Conservation (phyloP, 2,113 vertebrate genomes). For the Charina bottae region DNA sequence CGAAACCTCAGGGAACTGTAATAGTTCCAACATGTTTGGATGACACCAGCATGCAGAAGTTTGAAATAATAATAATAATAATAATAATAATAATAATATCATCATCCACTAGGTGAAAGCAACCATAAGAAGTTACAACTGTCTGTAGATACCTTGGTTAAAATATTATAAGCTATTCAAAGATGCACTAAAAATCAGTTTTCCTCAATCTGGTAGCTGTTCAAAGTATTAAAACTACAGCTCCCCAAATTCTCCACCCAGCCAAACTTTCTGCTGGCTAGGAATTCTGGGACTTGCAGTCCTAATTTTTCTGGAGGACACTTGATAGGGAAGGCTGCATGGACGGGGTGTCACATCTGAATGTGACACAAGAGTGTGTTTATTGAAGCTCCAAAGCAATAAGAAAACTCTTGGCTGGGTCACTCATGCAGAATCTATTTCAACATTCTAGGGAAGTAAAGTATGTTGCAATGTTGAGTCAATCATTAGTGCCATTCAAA, state of each 20-base stretch:
- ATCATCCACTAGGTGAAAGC: not conserved
- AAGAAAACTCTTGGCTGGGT: not conserved
- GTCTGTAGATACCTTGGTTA: not conserved
- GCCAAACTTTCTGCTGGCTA: not conserved
- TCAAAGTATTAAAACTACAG: not conserved
- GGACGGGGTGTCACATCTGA: not conserved
- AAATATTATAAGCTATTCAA: not conserved
- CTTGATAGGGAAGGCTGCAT: not conserved
- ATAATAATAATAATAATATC: not conserved
- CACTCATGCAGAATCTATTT: not conserved
- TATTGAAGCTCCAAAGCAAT: not conserved
- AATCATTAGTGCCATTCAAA: not conserved
- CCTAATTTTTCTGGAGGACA: not conserved
- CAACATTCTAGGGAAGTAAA: not conserved
- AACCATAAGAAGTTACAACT: not conserved
- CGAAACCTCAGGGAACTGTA: not conserved
- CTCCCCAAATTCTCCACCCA: not conserved
- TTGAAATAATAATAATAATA: not conserved
- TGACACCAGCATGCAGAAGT: not conserved
- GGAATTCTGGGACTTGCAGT: not conserved
- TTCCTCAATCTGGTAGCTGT: not conserved
- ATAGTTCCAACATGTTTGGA: not conserved
- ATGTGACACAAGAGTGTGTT: not conserved
- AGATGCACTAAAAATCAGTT: not conserved
- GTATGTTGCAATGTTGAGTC: too few species aligned